Base-by-base conservation (phyloP, 2,888 invertebrate species). In the Neelides folsomi region DNA sequence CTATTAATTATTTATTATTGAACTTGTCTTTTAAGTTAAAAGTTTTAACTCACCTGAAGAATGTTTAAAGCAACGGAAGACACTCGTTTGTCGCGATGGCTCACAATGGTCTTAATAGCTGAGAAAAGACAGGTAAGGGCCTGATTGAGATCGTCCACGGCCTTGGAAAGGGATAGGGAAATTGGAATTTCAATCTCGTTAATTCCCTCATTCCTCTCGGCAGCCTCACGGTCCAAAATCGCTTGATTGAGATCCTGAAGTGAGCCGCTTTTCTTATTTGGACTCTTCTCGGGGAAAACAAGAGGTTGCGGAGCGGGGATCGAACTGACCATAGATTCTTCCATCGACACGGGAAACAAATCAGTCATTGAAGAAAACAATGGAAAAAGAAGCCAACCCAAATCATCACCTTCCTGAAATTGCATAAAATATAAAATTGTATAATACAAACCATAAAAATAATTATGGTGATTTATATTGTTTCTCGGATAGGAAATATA, bases 61-160 rank as follows among this genome's bases (percentile, higher is more conserved):
- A 63, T 63, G 52, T 58, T 58, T n/a, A 61, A 60, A 49, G 63
- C 56, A 8, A 63, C 60, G 10, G 50, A 56, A 37, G 60, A 60
- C 6, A 63, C 63, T 42, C 55, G 55, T 46, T 59, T 55, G 49
- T 63, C 61, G 52, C 61, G 60, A 37, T 62, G 58, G 47, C 60
- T 56, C 2, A 63, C 59, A 41, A 63, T 60, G 49, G 60, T 51
- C n/a, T 55, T 54, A 39, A 62, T 57, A 40, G 60, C 56, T 37
- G 49, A 47, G 38, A 61, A 52, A 27, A 63, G 56, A 49, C 55
- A 54, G 13, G 52, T 52, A 27, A 63, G 54, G 13, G 63, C 57
- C 27, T 40, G 42, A 50, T 61, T 59, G 41, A 63, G 53, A 44
- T 63, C 59, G 16, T 53, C 47, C 34, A 60, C 52, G 53, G 61